Conservation (phyloP, 2,113 vertebrate genomes). For the Labrus mixtus region DNA sequence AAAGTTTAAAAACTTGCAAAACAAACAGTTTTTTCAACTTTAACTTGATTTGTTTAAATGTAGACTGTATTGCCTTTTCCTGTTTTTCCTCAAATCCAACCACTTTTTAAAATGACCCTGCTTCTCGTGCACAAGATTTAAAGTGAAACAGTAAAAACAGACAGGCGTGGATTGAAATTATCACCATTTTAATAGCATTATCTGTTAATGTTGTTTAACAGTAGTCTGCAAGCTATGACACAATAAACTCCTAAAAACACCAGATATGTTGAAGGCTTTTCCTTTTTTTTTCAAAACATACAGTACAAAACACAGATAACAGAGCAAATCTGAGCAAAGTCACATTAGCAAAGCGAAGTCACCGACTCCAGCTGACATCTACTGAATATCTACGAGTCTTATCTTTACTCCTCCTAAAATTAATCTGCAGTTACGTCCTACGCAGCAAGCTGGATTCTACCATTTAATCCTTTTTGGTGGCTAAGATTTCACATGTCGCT, state of each 20-base stretch:
- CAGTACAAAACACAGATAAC: constrained; percentile 63
- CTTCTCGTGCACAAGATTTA: neutral
- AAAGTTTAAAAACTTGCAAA: too few species aligned
- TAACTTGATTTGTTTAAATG: too few species aligned
- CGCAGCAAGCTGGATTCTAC: constrained; percentile 43
- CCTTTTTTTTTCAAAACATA: constrained; percentile 36
- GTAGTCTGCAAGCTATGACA: constrained; percentile 60
- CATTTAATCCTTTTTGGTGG: constrained; percentile 42
- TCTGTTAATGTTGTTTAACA: constrained; percentile 44
- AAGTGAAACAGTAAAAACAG: constrained; percentile 14
- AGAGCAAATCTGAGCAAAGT: constrained; percentile 41
- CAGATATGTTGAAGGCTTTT: constrained; percentile 34
- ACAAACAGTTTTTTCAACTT: too few species aligned
- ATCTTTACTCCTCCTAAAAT: constrained; percentile 20
- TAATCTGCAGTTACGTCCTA: constrained; percentile 46
- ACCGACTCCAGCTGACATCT: constrained; percentile 29
- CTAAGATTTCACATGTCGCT: constrained; percentile 26
- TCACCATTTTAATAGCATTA: constrained; percentile 52
- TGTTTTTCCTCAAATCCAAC: too few species aligned
- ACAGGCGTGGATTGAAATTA: constrained; percentile 1
- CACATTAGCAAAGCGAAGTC: constrained; percentile 59
- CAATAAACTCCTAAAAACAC: constrained; percentile 45
- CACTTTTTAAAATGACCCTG: too few species aligned
- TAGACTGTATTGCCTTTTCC: too few species aligned
- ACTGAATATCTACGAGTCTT: constrained; percentile 24